Percentiles rank a stretch among this genome's conserved stretches.
phyloP scores from a whole-genome alignment of 2,113 vertebrate genomes.

The Anthoscopus minutus region DNA sequence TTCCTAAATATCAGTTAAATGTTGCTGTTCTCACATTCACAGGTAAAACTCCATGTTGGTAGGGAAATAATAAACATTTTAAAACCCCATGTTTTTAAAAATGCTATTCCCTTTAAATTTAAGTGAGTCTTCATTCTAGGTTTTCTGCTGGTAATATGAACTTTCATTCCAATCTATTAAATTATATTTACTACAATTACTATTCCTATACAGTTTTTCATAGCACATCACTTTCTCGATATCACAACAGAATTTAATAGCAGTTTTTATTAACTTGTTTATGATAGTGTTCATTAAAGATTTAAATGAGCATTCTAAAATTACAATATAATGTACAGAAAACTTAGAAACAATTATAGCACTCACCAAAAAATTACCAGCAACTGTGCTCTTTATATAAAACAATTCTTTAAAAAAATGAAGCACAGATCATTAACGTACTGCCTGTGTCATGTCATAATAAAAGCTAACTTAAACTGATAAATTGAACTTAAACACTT shows the following conservation, averaged over 20 bases:
- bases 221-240: not conserved
- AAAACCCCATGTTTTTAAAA: not conserved
- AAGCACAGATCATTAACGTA: not conserved
- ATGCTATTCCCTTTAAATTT: not conserved
- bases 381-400: not conserved
- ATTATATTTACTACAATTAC: not conserved
- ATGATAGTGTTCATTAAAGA: constrained; percentile 3
- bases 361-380: not conserved
- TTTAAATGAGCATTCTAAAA: not conserved
- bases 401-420: not conserved
- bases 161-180: not conserved
- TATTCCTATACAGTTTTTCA: not conserved
- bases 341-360: not conserved
- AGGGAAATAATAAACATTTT: not conserved
- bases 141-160: not conserved
- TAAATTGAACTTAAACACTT: not conserved
- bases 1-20: not conserved
- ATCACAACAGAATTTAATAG: not conserved
- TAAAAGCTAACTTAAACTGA: not conserved
- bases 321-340: not conserved
- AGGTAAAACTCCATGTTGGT: not conserved
- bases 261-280: constrained; percentile 29
- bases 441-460: not conserved
- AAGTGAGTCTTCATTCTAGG: not conserved
- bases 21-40: not conserved